Percentiles rank a stretch among this genome's conserved stretches.
phyloP scores from a whole-genome alignment of 2,113 vertebrate species.

The Psilopogon haemacephalus region DNA sequence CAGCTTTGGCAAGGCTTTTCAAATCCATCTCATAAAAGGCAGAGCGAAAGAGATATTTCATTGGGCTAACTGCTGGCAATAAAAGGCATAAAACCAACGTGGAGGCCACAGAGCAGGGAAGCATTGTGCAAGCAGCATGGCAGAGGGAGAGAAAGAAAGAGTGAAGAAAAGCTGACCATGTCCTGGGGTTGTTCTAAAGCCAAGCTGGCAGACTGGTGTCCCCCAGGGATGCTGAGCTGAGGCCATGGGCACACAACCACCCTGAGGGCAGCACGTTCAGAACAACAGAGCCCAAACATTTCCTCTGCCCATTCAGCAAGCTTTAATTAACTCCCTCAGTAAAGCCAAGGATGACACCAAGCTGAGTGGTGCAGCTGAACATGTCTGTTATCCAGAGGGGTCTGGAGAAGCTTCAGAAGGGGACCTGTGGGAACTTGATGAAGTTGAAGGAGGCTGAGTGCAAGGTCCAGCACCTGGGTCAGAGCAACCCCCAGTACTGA shows the following conservation, averaged over 20 bases:
- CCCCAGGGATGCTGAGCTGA: neutral
- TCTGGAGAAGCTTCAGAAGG: too few relatives aligned
- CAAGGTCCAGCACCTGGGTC: too few relatives aligned
- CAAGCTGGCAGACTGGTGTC: neutral
- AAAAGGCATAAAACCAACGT: neutral
- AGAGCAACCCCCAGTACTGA: too few relatives aligned
- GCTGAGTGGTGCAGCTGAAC: too few relatives aligned
- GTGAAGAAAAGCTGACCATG: neutral
- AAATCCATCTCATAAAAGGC: neutral
- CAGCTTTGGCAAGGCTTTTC: neutral
- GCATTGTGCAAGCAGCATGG: neutral
- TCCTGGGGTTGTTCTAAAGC: neutral
- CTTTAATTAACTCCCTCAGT: too few relatives aligned
- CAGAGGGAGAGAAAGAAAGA: neutral
- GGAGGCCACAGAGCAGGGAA: neutral
- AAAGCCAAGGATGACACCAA: too few relatives aligned
- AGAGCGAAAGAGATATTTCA: neutral
- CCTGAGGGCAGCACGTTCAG: neutral
- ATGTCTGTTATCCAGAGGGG: too few relatives aligned
- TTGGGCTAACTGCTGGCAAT: neutral
- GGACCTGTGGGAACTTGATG: too few relatives aligned
- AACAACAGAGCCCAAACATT: neutral
- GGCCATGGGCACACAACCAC: neutral
- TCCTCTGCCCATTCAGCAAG: too few relatives aligned
- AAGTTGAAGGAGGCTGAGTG: too few relatives aligned